A percentile compares a stretch with the other conserved stretches of the same genome.
Conservation (phyloP, 2,797 vertebrate species). For the Ciconia nigra region DNA sequence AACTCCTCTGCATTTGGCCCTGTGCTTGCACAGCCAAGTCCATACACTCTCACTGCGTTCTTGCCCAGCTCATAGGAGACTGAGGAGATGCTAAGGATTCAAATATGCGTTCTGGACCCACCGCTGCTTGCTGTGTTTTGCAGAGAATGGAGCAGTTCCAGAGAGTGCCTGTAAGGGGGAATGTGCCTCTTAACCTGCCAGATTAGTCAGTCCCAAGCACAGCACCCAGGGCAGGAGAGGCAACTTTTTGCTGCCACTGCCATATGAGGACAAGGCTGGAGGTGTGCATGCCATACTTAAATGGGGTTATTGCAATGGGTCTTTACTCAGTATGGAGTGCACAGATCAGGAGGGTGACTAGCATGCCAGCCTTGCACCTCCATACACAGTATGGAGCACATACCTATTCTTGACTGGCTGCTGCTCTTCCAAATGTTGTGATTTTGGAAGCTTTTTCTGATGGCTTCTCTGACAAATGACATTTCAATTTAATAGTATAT, state of each 20-base stretch:
- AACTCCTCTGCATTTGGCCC: neutral
- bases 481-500: neutral
- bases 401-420: neutral
- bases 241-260: neutral
- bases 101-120: neutral
- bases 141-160: neutral
- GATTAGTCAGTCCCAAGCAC: neutral
- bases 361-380: neutral
- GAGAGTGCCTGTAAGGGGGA: neutral
- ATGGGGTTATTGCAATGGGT: neutral
- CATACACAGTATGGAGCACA: neutral
- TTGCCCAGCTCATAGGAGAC: neutral
- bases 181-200: neutral
- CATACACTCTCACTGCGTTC: neutral
- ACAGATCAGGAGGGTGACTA: neutral
- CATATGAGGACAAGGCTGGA: neutral
- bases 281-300: rapidly evolving
- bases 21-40: neutral
- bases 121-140: neutral
- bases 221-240: neutral
- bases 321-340: neutral
- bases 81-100: neutral
- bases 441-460: neutral
- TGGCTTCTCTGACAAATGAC: neutral
- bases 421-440: neutral